Base-by-base conservation (phyloP, 1,140 invertebrate species). In the Drosophila yakuba region DNA sequence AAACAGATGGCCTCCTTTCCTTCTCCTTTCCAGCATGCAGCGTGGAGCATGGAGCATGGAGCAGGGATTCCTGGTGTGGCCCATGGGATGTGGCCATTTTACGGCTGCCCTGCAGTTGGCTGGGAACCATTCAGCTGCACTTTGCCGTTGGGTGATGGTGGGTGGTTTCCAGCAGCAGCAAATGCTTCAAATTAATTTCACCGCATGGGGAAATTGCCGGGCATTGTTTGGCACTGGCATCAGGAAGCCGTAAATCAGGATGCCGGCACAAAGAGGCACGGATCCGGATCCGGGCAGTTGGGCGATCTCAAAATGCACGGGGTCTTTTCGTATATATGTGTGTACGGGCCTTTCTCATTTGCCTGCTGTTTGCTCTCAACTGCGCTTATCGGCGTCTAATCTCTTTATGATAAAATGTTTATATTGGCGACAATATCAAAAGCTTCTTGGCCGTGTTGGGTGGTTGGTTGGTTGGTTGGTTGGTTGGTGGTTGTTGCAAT, bases 381-480 rank as follows among this genome's bases (percentile, higher is more conserved):
- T 10, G 17, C 52, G 84, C 84, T 88, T 88, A 88, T 88, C 83
- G 75, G 80, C 80, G 84, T 88, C 86, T 89, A 89, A 89, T 89
- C 84, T 89, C 74, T 84, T 89, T 90, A 90, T 90, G 84, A 89
- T 89, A 90, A 89, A 89, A 90, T 89, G 84, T 80, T 89, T 89
- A 89, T 84, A 80, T 80, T 74, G 84, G 67, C 79, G 79, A 88
- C 82, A 81, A 62, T 75, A 81, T 81, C 82, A 85, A 85, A 80
- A 80, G 57, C 64, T 23, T 38, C 54, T 15, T 45, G 64, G 66
- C 61, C 58, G 17, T 25, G 44, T 39, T n/a, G 36, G n/a, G 7
- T 10, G 23, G 36, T 17, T 35, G 39, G 4, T 43, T 12, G 62
- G 36, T 17, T 35, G 39, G 4, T 43, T 12, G 62, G 36, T 17